Evolutionary conservation across 2,888 invertebrate genomes (phyloP).

Genomic region (Muschampia plurimacula): DNA sequence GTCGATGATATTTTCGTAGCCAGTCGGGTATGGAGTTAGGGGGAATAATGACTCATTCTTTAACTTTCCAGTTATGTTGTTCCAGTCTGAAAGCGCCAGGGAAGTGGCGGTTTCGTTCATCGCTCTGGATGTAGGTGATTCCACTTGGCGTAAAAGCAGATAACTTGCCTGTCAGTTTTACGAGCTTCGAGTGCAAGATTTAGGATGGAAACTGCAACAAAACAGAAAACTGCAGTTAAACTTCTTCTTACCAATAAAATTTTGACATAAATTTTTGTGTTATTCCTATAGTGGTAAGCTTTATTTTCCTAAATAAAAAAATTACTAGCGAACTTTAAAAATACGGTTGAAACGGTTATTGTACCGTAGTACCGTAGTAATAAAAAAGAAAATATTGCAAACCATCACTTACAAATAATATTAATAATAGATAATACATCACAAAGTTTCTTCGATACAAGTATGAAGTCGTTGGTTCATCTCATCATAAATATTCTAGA

Average conservation of each 20-base stretch:
- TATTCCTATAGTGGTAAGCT: not conserved
- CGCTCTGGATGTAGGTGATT: constrained; percentile 54
- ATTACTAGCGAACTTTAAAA: no score
- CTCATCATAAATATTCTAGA: no score
- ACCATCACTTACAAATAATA: no score
- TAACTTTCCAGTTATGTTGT: constrained; percentile 57
- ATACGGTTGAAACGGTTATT: no score
- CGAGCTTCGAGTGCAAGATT: constrained; percentile 59
- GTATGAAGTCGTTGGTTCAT: no score
- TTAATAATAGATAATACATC: no score
- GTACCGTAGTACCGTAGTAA: no score
- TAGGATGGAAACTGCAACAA: constrained; percentile 75
- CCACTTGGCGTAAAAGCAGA: constrained; percentile 51
- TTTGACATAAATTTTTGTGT: constrained; percentile 3
- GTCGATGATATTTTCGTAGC: constrained; percentile 85
- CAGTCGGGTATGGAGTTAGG: constrained; percentile 51
- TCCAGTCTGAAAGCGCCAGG: constrained; percentile 56
- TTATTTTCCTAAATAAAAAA: no score
- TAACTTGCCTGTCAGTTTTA: constrained; percentile 67
- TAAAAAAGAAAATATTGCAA: no score
- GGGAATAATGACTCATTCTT: constrained; percentile 50
- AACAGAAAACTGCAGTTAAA: constrained; percentile 61
- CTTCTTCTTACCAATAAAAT: constrained; percentile 44
- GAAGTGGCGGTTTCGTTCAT: constrained; percentile 64
- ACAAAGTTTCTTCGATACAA: no score